These are phyloP conservation scores for Cactoblastis cactorum DNA, from an alignment of 2,888 invertebrate species.

Conservation along the genomic window DNA sequence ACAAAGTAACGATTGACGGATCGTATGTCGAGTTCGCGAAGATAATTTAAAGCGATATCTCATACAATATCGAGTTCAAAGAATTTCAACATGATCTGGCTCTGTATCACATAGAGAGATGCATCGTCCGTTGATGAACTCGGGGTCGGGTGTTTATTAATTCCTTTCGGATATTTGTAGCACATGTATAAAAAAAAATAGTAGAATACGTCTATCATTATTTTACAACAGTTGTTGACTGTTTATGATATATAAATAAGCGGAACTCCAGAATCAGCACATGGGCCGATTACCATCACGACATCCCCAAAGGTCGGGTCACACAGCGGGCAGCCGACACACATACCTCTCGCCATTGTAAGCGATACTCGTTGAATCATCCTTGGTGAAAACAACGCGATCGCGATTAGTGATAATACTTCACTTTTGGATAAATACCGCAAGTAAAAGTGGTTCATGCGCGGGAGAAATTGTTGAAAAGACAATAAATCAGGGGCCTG, in stretches of 20 bases:
- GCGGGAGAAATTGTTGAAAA: neutral
- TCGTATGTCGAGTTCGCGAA: neutral
- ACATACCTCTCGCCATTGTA: conserved; percentile 36
- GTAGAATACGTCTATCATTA: no score
- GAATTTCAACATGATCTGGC: conserved; percentile 5
- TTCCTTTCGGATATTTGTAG: neutral
- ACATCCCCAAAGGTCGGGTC: conserved; percentile 34
- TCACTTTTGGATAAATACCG: conserved; percentile 51
- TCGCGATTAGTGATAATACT: conserved; percentile 48
- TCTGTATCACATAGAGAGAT: neutral
- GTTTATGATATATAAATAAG: neutral
- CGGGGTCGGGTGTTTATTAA: no score
- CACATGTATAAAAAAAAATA: no score
- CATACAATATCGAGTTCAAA: neutral
- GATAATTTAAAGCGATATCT: conserved; percentile 7
- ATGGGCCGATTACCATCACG: conserved; percentile 17
- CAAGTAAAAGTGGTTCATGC: conserved; percentile 43
- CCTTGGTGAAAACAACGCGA: conserved; percentile 57
- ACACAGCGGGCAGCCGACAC: conserved; percentile 34
- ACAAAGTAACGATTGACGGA: conserved; percentile 1
- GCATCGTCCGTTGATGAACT: neutral
- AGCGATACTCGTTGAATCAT: conserved; percentile 48
- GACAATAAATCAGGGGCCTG: neutral
- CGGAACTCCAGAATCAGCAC: conserved; percentile 5
- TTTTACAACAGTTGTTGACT: neutral